Conservation (phyloP, 1,140 invertebrate species). For the Hylaeus anthracinus region DNA sequence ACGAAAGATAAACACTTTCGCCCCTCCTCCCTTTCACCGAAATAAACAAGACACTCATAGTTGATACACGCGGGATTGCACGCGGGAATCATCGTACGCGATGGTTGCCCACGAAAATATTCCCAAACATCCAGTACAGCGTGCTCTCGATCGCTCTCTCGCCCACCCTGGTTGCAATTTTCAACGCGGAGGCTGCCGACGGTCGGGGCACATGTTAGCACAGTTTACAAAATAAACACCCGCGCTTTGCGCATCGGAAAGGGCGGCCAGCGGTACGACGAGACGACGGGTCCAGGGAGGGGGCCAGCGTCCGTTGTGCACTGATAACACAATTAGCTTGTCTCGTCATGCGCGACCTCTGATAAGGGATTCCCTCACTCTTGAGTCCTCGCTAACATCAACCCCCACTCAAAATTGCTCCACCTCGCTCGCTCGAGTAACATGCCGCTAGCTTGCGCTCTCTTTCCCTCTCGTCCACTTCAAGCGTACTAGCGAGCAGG, state of each 20-base stretch:
- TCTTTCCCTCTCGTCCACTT: slow-evolving; percentile 43
- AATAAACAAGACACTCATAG: neutral
- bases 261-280: slow-evolving; percentile 18
- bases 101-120: neutral
- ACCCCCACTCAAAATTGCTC: neutral
- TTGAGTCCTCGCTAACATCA: slow-evolving; percentile 17
- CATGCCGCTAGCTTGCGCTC: neutral
- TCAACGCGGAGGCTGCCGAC: neutral
- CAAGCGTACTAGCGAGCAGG: slow-evolving; percentile 24
- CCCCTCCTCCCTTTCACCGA: neutral
- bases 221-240: slow-evolving; percentile 47
- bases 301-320: slow-evolving; percentile 58
- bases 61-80: neutral
- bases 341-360: slow-evolving; percentile 72
- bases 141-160: neutral
- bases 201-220: slow-evolving; percentile 35
- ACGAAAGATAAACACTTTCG: too few species aligned
- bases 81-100: neutral
- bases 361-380: slow-evolving; percentile 69
- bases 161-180: slow-evolving; percentile 13
- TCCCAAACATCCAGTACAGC: neutral
- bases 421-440: too few species aligned
- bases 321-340: slow-evolving; percentile 74
- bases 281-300: neutral
- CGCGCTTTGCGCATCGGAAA: slow-evolving; percentile 18